Evolutionary conservation across 2,888 invertebrate species (phyloP), one percentile per base, ranked within the genome.

Genomic region (Sphaerophoria rueppellii): DNA sequence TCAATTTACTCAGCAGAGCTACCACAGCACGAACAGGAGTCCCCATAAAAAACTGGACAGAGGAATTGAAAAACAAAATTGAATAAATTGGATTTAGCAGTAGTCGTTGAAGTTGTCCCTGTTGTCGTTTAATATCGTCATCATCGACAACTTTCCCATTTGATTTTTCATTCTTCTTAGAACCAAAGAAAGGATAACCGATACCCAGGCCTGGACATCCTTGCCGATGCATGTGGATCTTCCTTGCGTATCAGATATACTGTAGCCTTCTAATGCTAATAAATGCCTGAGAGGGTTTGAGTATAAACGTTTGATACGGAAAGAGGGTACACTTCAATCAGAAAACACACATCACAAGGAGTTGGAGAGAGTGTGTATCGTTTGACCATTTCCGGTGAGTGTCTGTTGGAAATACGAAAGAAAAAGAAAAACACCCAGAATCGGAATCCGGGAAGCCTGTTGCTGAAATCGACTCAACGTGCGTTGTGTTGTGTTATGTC

Each of bases 81-180:
- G 12, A 60, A 55, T 60, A 83, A 75, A 83, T 83, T 83, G 80
- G 75, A 83, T 83, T 83, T 72, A 72, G 52, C 52, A 52, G 50
- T 16, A 35, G n/a, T 16, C 52, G 58, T 79, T 67, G 71, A 34
- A 60, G 60, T 40, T 6, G 24, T 63, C 48, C 48, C n/a, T 11
- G 63, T 63, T 50, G 14, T 60, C 40, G 40, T 60, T 24, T 12
- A 11, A 60, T 60, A 16, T 60, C 58, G 24, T 60, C 40, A 60
- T 60, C 58, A 60, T 60, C 16, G 58, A 24, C 12, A 40, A 54
- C 24, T 50, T 24, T 48, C 67, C 48, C 75, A 67, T 80, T 75
- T 76, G 83, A 72, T 80, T 80, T 83, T 76, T 72, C 80, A 80
- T 43, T 43, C 43, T 80, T 69, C 75, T 72, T 50, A 4, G 61